These are phyloP conservation scores for Arrhamphus sclerolepis DNA, from an alignment of 2,797 vertebrate genomes.

Conservation along the genomic window DNA sequence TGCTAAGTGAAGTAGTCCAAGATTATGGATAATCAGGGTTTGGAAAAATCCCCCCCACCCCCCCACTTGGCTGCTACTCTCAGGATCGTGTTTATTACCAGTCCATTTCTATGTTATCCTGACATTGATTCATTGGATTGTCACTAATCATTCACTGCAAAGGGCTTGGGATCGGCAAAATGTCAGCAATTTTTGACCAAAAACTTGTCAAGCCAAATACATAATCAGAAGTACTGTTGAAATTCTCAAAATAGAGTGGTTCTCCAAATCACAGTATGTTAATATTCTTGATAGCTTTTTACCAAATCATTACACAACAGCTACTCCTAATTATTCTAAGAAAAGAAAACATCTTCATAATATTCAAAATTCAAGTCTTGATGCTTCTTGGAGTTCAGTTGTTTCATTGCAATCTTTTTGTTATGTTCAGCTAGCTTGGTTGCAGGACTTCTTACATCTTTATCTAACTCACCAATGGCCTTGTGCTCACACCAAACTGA, in stretches of 20 bases:
- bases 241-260: slow-evolving; percentile 30
- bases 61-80: slow-evolving; percentile 78
- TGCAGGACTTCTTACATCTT: slow-evolving; percentile 21
- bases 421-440: slow-evolving; percentile 13
- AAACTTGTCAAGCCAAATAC: slow-evolving; percentile 72
- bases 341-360: slow-evolving; percentile 7
- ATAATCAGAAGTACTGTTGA: slow-evolving; percentile 48
- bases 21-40: slow-evolving; percentile 81
- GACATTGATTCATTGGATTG: slow-evolving; percentile 66
- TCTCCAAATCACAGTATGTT: slow-evolving; percentile 27
- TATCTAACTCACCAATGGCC: slow-evolving; percentile 7
- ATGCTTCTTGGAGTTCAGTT: slow-evolving; percentile 9
- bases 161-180: slow-evolving; percentile 70
- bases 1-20: slow-evolving; percentile 75
- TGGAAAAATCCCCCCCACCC: slow-evolving; percentile 67
- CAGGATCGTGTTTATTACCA: slow-evolving; percentile 92
- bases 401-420: slow-evolving; percentile 15
- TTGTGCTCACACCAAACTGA: slow-evolving; percentile 20
- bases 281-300: slow-evolving; percentile 57
- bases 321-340: slow-evolving; percentile 16
- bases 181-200: slow-evolving; percentile 77
- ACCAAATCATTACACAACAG: slow-evolving; percentile 57
- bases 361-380: not conserved
- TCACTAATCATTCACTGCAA: slow-evolving; percentile 60
- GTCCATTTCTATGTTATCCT: slow-evolving; percentile 71